A percentile compares a stretch with the other conserved stretches of the same genome.
Conservation (phyloP, 64 coral and sea anemone genomes). For the Montipora efflorescens region DNA sequence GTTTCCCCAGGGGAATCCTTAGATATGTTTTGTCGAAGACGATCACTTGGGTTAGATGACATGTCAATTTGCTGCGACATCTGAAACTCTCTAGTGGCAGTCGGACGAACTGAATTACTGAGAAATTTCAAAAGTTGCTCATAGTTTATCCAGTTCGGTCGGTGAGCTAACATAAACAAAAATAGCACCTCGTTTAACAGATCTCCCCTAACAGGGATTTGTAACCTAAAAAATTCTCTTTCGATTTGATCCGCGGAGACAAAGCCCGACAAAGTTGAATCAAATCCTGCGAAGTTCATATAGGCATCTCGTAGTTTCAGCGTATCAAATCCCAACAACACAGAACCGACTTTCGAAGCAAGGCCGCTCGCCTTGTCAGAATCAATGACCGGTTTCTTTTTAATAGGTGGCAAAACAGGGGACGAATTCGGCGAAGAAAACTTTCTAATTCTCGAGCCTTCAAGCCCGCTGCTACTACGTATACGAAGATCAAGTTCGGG, state of each 20-base stretch:
- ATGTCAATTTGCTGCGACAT: constrained; percentile 69
- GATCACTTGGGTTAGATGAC: constrained; percentile 45
- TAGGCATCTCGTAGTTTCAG: constrained; percentile 78
- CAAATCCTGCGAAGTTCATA: constrained; percentile 73
- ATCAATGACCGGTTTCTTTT: background rate
- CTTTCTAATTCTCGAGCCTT: background rate
- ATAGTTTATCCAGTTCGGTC: constrained; percentile 93
- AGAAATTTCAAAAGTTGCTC: constrained; percentile 89
- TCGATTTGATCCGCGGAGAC: constrained; percentile 74
- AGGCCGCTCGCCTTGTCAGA: background rate
- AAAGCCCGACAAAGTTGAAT: constrained; percentile 91
- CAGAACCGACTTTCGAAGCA: background rate
- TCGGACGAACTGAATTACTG: constrained; percentile 59
- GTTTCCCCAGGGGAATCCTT: constrained; percentile 35
- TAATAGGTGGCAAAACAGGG: constrained; percentile 81
- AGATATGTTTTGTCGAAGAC: constrained; percentile 45
- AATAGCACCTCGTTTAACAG: constrained; percentile 45
- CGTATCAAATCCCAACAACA: constrained; percentile 49
- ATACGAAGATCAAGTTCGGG: background rate
- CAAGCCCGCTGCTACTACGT: background rate
- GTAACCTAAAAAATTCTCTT: constrained; percentile 65
- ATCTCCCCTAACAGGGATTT: constrained; percentile 61
- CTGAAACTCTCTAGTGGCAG: constrained; percentile 3
- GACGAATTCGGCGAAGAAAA: constrained; percentile 24
- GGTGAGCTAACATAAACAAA: constrained; percentile 80